A percentile compares a stretch with the other conserved stretches of the same genome.
phyloP scores from a whole-genome alignment of 2,888 invertebrate genomes.

The Leptinotarsa haldemani region DNA sequence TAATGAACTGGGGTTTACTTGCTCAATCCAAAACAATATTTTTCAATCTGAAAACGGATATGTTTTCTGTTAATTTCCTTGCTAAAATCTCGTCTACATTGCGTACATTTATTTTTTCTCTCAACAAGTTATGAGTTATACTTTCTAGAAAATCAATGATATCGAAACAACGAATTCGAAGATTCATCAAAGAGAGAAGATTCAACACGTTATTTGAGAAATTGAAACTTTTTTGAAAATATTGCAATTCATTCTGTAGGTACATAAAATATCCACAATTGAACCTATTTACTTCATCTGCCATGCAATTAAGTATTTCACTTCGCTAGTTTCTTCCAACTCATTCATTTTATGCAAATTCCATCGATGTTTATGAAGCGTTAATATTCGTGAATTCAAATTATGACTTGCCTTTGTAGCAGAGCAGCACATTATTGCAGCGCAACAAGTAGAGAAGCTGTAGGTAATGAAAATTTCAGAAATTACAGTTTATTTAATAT shows the following conservation, averaged over 20 bases:
- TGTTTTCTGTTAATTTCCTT: too few species aligned
- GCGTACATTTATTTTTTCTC: too few species aligned
- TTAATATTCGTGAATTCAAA: conserved; percentile 20
- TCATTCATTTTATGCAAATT: conserved; percentile 3
- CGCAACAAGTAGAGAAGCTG: conserved; percentile 8
- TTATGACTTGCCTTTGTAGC: conserved; percentile 13
- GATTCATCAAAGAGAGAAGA: too few species aligned
- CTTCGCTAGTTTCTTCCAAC: conserved; percentile 2
- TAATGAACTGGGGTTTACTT: too few species aligned
- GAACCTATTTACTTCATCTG: background rate
- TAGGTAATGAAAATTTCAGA: conserved; percentile 10
- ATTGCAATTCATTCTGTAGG: background rate
- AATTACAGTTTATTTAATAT: background rate
- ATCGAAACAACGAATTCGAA: too few species aligned
- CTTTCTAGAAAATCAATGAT: too few species aligned
- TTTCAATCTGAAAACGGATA: too few species aligned
- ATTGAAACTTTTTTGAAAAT: background rate
- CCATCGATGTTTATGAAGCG: conserved; percentile 10
- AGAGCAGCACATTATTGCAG: conserved; percentile 19
- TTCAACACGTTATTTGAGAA: too few species aligned
- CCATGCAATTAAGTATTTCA: background rate
- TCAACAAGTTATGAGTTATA: too few species aligned
- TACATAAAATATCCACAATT: background rate
- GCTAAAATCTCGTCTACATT: too few species aligned
- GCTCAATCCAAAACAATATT: too few species aligned